phyloP scores from a whole-genome alignment of 2,888 invertebrate species.

The Rhamphomyia laevipes region DNA sequence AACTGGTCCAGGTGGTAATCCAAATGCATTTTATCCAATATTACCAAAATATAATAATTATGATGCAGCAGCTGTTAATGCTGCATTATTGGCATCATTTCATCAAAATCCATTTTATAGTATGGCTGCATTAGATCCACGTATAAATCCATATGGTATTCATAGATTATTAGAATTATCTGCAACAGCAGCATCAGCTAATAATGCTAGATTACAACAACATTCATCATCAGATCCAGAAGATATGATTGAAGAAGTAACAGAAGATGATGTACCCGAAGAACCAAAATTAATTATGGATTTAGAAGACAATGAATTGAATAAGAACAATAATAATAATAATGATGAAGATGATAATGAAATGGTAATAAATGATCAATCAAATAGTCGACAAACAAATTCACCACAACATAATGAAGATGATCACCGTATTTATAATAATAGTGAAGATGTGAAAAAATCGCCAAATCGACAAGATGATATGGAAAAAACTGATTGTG shows the following conservation, averaged over 20 bases:
- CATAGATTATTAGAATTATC: conserved; percentile 33
- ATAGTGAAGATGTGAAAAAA: conserved; percentile 5
- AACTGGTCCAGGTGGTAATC: conserved; percentile 37
- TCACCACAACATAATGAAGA: conserved; percentile 29
- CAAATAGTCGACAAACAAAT: conserved; percentile 26
- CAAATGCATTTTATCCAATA: conserved; percentile 44
- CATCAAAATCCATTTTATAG: conserved; percentile 35
- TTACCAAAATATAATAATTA: conserved; percentile 53
- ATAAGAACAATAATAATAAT: conserved; percentile 38
- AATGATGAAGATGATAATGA: conserved; percentile 37
- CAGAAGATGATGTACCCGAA: conserved; percentile 48
- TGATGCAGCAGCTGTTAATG: conserved; percentile 46
- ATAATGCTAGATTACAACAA: background rate
- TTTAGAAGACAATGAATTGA: conserved; percentile 47
- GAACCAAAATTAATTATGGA: conserved; percentile 55
- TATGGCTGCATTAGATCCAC: conserved; percentile 32
- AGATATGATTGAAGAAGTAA: conserved; percentile 48
- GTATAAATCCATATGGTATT: conserved; percentile 34
- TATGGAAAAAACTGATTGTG: background rate
- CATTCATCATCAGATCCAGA: conserved; percentile 39
- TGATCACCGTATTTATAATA: conserved; percentile 32
- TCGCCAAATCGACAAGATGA: background rate
- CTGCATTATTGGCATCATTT: conserved; percentile 43
- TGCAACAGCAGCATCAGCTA: conserved; percentile 12
- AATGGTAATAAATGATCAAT: conserved; percentile 22